Percentiles rank a stretch among this genome's conserved stretches.
phyloP scores from a whole-genome alignment of 2,888 invertebrate genomes.

The Tetramorium bicarinatum region DNA sequence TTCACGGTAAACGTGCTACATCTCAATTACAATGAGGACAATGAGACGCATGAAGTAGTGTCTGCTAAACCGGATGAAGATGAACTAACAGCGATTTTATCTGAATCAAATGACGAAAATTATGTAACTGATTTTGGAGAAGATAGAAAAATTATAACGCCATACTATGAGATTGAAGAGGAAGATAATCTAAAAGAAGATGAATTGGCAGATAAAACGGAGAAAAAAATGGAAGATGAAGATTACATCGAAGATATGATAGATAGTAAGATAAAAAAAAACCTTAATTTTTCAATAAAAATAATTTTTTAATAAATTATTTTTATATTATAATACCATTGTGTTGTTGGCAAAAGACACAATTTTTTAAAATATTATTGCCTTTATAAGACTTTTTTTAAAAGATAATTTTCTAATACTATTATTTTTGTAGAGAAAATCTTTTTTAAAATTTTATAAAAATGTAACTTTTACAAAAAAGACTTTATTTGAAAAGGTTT shows the following conservation, averaged over 20 bases:
- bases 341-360: neutral
- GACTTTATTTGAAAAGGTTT: neutral
- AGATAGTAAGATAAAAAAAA: slow-evolving; percentile 34
- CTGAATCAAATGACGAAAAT: neutral
- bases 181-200: neutral
- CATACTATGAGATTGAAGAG: slow-evolving; percentile 5
- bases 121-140: neutral
- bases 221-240: neutral
- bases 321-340: neutral
- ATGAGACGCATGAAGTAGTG: slow-evolving; percentile 62
- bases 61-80: slow-evolving; percentile 56
- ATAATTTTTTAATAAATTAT: too few relatives aligned
- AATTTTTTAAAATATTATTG: too few relatives aligned
- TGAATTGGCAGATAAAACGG: neutral
- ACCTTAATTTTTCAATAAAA: neutral
- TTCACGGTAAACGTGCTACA: slow-evolving; percentile 73
- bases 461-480: too few relatives aligned
- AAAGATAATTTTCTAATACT: too few relatives aligned
- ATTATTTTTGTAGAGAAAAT: too few relatives aligned
- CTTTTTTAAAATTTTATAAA: too few relatives aligned
- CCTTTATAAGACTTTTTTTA: too few relatives aligned
- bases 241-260: slow-evolving; percentile 10
- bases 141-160: neutral
- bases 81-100: slow-evolving; percentile 10
- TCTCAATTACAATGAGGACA: slow-evolving; percentile 70